phyloP scores from a whole-genome alignment of 2,113 vertebrate species.

The Rhea pennata region DNA sequence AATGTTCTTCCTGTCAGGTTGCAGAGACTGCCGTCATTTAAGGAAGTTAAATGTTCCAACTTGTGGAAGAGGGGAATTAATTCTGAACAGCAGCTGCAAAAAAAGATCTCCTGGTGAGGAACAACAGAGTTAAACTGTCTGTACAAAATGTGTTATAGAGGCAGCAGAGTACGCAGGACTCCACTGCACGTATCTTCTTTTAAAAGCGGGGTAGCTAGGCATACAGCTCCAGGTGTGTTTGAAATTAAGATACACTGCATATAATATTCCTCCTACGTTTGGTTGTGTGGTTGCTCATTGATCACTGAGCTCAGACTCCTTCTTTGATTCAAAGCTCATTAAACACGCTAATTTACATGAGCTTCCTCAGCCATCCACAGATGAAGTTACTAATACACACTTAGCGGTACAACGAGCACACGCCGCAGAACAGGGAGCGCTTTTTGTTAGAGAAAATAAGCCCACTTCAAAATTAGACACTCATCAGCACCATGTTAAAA shows the following conservation, averaged over 20 bases:
- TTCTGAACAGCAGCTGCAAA: neutral
- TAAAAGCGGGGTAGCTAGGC: neutral
- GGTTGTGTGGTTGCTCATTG: neutral
- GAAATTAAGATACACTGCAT: neutral
- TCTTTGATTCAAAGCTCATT: conserved; percentile 35
- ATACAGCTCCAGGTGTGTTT: neutral
- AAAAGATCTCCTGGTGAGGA: neutral
- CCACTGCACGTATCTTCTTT: neutral
- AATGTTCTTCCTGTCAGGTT: neutral
- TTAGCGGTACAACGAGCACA: neutral
- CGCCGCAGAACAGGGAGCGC: neutral
- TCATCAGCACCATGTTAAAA: neutral
- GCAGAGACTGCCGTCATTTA: neutral
- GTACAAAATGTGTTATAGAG: neutral
- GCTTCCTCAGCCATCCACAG: conserved; percentile 17
- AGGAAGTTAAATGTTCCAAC: neutral
- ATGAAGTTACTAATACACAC: neutral
- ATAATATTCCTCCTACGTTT: conserved; percentile 9
- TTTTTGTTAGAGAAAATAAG: conserved; percentile 15
- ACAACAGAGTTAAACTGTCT: neutral
- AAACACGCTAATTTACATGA: neutral
- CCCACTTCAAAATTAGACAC: conserved; percentile 17
- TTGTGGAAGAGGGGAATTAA: neutral
- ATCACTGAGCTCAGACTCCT: conserved; percentile 4
- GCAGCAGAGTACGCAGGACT: neutral